Evolutionary conservation across 1,140 invertebrate genomes (phyloP), one percentile per base, ranked within the genome.

Genomic region (Musca vetustissima): DNA sequence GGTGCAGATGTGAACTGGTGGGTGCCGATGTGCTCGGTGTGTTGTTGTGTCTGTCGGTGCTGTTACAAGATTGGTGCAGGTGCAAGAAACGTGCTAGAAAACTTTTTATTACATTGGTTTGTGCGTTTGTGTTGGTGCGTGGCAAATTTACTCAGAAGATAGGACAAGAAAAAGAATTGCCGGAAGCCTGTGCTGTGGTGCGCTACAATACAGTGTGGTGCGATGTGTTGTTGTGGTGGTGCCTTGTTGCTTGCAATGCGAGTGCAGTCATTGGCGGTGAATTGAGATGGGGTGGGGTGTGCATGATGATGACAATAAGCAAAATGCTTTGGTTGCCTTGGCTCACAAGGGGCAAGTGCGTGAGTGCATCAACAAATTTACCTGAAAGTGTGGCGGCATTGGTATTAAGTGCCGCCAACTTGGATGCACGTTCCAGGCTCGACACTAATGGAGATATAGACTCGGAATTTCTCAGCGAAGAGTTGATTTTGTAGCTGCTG

Each of bases 331-430:
- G 64, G 2, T 22, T 2, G 22, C 43, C 19, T 17, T 17, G 14
- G 15, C 43, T n/a, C 47, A 14, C 9, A 14, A 21, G 19, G 21
- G 3, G 43, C 43, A 25, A n/a, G 22, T 32, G 55, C 55, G 43
- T 47, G 55, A 64, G 59, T 64, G 67, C 67, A 69, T 52, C 59
- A 64, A 64, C 7, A 67, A 67, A 69, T 69, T 78, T 79, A 80
- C 78, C 78, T 80, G 78, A 76, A 71, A 79, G 76, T 74, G 75
- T 79, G 70, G 77, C 76, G 72, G 76, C 74, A 72, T 79, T 79
- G 70, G 73, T 73, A 71, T 78, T 78, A 68, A 76, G 76, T 71
- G 76, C 47, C 21, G 64, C 43, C 17, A 52, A 64, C 21, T 47
- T 19, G 61, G 67, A 52, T 52, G 53, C 55, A 61, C 57, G 57